Conservation (phyloP, 2,888 invertebrate genomes). For the Xestobium rufovillosum region DNA sequence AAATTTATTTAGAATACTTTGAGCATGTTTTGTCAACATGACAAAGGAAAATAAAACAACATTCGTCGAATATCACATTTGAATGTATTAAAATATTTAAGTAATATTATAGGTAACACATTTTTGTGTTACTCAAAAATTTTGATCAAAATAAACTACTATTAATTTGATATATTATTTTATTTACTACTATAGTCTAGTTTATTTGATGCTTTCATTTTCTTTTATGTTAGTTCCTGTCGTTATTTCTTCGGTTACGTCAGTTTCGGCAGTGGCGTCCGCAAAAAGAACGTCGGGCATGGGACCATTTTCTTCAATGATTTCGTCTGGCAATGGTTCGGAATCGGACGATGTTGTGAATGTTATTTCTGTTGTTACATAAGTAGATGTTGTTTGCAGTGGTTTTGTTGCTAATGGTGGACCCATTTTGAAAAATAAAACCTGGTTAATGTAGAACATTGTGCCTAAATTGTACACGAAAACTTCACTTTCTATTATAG, state of each 20-base stretch:
- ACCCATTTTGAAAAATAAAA: slow-evolving; percentile 44
- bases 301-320: slow-evolving; percentile 35
- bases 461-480: slow-evolving; percentile 59
- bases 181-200: slow-evolving; percentile 18
- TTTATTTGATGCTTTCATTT: slow-evolving; percentile 17
- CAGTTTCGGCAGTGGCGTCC: slow-evolving; percentile 30
- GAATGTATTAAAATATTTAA: too few relatives aligned
- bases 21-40: too few relatives aligned
- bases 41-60: too few relatives aligned
- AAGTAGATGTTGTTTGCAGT: slow-evolving; percentile 19
- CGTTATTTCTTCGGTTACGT: slow-evolving; percentile 6
- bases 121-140: too few relatives aligned
- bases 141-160: too few relatives aligned
- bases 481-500: slow-evolving; percentile 53
- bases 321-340: slow-evolving; percentile 39
- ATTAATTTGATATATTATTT: too few relatives aligned
- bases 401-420: slow-evolving; percentile 29
- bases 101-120: too few relatives aligned
- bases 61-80: too few relatives aligned
- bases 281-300: slow-evolving; percentile 40
- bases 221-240: slow-evolving; percentile 2
- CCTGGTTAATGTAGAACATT: slow-evolving; percentile 55
- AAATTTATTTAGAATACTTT: too few relatives aligned
- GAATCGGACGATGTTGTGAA: slow-evolving; percentile 28
- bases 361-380: slow-evolving; percentile 17